A percentile compares a stretch with the other conserved stretches of the same genome.
Evolutionary conservation across 2,113 vertebrate species (phyloP).

Genomic region (Rissa tridactyla): DNA sequence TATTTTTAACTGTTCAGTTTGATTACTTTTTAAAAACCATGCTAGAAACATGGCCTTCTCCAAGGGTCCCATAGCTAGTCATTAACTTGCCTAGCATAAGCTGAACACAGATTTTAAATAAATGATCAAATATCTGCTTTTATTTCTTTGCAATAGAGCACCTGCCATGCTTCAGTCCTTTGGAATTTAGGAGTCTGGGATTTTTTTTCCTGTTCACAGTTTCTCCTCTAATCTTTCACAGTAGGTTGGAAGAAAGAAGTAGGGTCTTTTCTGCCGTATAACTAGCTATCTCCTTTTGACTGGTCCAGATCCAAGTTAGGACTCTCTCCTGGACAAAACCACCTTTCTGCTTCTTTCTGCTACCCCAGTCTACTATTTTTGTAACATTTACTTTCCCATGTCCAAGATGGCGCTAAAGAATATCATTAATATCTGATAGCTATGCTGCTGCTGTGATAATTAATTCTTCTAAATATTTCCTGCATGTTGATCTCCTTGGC

Average conservation of each 20-base stretch:
- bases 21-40: neutral
- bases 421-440: neutral
- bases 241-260: neutral
- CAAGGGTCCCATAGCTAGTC: neutral
- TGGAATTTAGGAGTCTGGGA: neutral
- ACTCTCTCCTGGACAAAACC: neutral
- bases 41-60: neutral
- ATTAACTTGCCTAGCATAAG: neutral
- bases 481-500: neutral
- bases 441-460: neutral
- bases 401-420: neutral
- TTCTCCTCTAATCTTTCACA: neutral
- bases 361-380: neutral
- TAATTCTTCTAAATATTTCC: neutral
- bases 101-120: neutral
- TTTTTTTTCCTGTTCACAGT: neutral
- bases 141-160: neutral
- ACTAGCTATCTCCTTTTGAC: neutral
- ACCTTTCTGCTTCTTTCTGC: neutral
- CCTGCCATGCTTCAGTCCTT: neutral
- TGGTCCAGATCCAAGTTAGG: neutral
- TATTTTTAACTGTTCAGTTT: neutral
- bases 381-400: neutral
- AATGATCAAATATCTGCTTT: neutral
- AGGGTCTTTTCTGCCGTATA: neutral